Percentiles rank a stretch among this genome's conserved stretches.
Conservation (phyloP, 2,888 invertebrate species). For the Taphrorychus bicolor region DNA sequence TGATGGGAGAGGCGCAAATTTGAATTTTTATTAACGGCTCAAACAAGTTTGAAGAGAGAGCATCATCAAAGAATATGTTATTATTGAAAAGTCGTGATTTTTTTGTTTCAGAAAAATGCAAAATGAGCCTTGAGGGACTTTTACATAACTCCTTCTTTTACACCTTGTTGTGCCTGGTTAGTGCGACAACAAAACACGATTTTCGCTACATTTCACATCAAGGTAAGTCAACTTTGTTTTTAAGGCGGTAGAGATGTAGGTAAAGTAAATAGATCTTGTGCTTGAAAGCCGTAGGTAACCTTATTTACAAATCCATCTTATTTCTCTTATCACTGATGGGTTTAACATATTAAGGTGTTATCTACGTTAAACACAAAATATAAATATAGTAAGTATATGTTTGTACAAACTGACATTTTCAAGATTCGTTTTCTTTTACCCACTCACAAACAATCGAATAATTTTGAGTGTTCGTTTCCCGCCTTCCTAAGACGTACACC, state of each 20-base stretch:
- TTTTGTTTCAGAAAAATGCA: constrained; percentile 13
- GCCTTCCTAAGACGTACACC: no score
- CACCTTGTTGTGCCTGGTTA: constrained; percentile 6
- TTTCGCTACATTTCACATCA: constrained; percentile 51
- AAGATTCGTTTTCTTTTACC: background rate
- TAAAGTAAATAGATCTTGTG: no score
- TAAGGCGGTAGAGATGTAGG: no score
- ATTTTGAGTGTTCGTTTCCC: background rate
- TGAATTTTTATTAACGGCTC: background rate
- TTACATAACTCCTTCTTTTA: background rate
- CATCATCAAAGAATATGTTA: background rate
- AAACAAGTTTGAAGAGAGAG: no score
- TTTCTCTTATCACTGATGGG: background rate
- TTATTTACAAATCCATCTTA: constrained; percentile 6
- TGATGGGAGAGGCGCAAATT: constrained; percentile 4
- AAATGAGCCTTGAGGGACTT: constrained; percentile 16
- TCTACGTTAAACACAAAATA: background rate
- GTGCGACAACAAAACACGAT: constrained; percentile 44
- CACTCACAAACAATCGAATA: background rate
- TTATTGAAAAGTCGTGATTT: background rate
- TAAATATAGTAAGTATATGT: background rate
- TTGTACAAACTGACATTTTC: background rate
- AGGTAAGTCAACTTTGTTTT: constrained; percentile 44
- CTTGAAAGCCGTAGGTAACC: no score
- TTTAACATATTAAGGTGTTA: background rate